A percentile compares a stretch with the other conserved stretches of the same genome.
These are phyloP conservation scores for Heliopora coerulea DNA, from an alignment of 92 coral and sea anemone genomes.

Conservation along the genomic window DNA sequence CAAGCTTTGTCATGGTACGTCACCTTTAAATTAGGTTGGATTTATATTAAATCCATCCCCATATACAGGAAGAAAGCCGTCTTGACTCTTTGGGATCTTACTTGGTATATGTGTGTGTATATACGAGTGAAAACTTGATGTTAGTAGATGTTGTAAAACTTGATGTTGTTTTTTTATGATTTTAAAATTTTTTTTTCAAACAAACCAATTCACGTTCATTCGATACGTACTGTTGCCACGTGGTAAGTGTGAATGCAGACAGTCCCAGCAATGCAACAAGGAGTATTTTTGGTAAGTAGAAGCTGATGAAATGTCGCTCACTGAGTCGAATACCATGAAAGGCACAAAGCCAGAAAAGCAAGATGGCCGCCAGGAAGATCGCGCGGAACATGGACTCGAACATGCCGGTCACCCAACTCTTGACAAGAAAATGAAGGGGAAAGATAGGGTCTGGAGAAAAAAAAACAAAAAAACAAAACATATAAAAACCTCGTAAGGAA, in stretches of 20 bases:
- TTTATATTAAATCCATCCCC: too few species aligned
- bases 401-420: constrained; percentile 97
- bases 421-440: constrained; percentile 90
- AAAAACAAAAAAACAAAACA: background rate
- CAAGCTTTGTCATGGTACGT: too few species aligned
- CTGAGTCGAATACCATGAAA: constrained; percentile 97
- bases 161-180: too few species aligned
- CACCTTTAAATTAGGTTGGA: too few species aligned
- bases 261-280: constrained; percentile 91
- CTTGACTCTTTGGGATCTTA: too few species aligned
- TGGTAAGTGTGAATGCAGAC: constrained; percentile 82
- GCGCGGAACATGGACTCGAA: constrained; percentile 98
- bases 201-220: too few species aligned
- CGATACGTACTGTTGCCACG: constrained; percentile 97
- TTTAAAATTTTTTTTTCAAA: too few species aligned
- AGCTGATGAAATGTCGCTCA: constrained; percentile 74
- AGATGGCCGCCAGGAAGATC: constrained; percentile 74
- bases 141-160: too few species aligned
- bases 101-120: too few species aligned
- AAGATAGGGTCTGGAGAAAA: constrained; percentile 78
- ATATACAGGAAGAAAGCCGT: too few species aligned
- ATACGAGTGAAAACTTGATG: too few species aligned
- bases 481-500: too few species aligned
- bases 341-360: constrained; percentile 97
- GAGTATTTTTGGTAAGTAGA: constrained; percentile 85